Percentiles rank a stretch among this genome's conserved stretches.
These are phyloP conservation scores for Arrhamphus sclerolepis DNA, from an alignment of 2,797 vertebrate species.

Conservation along the genomic window DNA sequence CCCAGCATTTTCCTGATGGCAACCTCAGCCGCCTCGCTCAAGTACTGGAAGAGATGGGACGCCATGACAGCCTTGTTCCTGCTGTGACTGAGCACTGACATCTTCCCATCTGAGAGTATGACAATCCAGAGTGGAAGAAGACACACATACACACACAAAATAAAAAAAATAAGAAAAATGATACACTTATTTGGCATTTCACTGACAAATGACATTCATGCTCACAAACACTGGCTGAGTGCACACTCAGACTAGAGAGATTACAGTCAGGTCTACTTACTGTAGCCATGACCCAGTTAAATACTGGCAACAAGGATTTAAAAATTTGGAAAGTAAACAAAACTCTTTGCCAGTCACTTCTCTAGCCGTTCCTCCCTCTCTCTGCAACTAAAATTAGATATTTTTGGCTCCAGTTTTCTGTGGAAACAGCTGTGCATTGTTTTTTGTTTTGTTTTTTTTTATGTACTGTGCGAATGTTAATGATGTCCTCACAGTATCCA, in stretches of 20 bases:
- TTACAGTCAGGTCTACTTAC: constrained; percentile 58
- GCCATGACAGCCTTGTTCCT: constrained; percentile 90
- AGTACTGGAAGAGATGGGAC: constrained; percentile 98
- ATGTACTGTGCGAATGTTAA: constrained; percentile 89
- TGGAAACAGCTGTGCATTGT: constrained; percentile 88
- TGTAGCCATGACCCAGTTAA: constrained; percentile 68
- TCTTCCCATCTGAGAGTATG: constrained; percentile 36
- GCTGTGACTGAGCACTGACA: constrained; percentile 88
- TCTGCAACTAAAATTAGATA: constrained; percentile 82
- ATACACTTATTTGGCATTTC: constrained; percentile 37
- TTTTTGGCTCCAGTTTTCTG: constrained; percentile 84
- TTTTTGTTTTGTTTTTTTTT: constrained; percentile 63
- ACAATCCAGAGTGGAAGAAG: constrained; percentile 55
- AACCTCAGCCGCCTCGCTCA: constrained; percentile 93
- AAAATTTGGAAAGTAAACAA: constrained; percentile 71
- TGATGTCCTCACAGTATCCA: constrained; percentile 85
- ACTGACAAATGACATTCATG: constrained; percentile 44
- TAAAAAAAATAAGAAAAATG: constrained; percentile 25
- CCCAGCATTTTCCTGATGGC: constrained; percentile 96
- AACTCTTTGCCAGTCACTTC: constrained; percentile 82
- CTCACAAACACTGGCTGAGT: constrained; percentile 33
- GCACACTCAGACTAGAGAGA: constrained; percentile 36
- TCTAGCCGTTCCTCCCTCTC: constrained; percentile 71
- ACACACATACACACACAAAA: constrained; percentile 27
- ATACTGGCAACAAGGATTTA: constrained; percentile 69